A percentile compares a stretch with the other conserved stretches of the same genome.
Evolutionary conservation across 2,888 invertebrate genomes (phyloP).

Genomic region (Hedychridium roseum): DNA sequence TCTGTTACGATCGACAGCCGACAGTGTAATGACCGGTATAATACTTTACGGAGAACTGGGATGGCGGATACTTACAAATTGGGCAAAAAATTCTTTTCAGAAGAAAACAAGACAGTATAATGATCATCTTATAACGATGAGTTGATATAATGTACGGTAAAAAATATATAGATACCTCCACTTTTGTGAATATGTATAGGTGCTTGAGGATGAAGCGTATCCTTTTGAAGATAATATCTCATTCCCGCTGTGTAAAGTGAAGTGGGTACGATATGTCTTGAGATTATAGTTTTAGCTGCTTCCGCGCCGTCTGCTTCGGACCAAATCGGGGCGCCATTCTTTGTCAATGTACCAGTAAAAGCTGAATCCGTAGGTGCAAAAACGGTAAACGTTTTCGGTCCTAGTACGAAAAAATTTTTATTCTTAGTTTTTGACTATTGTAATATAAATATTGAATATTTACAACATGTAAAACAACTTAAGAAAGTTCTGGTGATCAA

Average conservation of each 20-base stretch:
- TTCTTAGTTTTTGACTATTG: too few species aligned
- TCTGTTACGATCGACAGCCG: too few species aligned
- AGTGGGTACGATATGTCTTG: conserved; percentile 79
- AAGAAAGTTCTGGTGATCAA: too few species aligned
- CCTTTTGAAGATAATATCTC: conserved; percentile 86
- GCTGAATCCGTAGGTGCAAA: conserved; percentile 87
- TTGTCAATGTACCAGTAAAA: conserved; percentile 68
- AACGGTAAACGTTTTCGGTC: conserved; percentile 83
- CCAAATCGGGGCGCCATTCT: conserved; percentile 67
- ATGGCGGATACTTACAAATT: too few species aligned
- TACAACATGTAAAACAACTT: background rate
- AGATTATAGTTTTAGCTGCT: conserved; percentile 75
- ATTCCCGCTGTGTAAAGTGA: conserved; percentile 87
- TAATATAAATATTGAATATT: background rate
- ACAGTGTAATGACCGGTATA: too few species aligned
- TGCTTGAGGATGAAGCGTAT: conserved; percentile 78
- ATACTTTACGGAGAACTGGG: too few species aligned
- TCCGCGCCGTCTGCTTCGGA: conserved; percentile 57
- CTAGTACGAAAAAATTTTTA: too few species aligned
- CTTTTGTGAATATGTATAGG: conserved; percentile 84
- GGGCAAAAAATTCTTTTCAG: too few species aligned
- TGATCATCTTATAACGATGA: too few species aligned
- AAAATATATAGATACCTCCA: conserved; percentile 71
- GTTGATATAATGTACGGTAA: background rate
- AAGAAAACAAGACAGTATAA: too few species aligned